Conservation (phyloP, 2,797 vertebrate genomes). For the Chromis chromis region DNA sequence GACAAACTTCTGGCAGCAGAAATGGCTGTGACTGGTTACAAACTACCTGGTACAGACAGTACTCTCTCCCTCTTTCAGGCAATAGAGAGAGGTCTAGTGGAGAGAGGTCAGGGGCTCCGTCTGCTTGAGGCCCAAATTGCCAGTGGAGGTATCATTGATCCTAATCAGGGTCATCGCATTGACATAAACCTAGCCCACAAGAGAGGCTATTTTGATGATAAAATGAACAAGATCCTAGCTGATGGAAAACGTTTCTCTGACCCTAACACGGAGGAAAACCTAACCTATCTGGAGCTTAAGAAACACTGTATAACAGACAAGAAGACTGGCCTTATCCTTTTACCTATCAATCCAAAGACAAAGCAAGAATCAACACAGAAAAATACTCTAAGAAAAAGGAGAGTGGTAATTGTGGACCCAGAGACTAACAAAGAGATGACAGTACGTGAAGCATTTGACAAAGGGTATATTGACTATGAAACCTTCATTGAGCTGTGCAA, state of each 20-base stretch:
- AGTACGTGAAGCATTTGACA: conserved; percentile 92
- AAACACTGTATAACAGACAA: conserved; percentile 91
- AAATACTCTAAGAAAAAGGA: conserved; percentile 91
- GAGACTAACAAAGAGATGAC: conserved; percentile 96
- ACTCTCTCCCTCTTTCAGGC: conserved; percentile 95
- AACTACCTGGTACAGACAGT: conserved; percentile 89
- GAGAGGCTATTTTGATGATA: conserved; percentile 91
- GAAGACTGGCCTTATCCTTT: conserved; percentile 89
- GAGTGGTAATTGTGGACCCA: conserved; percentile 96
- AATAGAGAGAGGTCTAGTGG: conserved; percentile 93
- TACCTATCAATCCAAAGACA: conserved; percentile 91
- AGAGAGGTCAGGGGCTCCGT: conserved; percentile 92
- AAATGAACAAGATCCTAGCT: conserved; percentile 91
- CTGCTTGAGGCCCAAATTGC: conserved; percentile 96
- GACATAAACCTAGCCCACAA: conserved; percentile 91
- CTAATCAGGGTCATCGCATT: conserved; percentile 92
- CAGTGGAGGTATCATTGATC: conserved; percentile 97
- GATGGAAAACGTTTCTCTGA: conserved; percentile 95
- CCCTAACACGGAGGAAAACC: conserved; percentile 95
- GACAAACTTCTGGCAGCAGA: conserved; percentile 93
- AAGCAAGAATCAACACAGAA: conserved; percentile 84
- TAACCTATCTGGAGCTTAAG: conserved; percentile 93
- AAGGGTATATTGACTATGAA: conserved; percentile 91
- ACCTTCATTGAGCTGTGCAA: conserved; percentile 91
- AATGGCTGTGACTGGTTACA: conserved; percentile 95